phyloP scores from a whole-genome alignment of 2,113 vertebrate species.

The Nyctereutes procyonoides region DNA sequence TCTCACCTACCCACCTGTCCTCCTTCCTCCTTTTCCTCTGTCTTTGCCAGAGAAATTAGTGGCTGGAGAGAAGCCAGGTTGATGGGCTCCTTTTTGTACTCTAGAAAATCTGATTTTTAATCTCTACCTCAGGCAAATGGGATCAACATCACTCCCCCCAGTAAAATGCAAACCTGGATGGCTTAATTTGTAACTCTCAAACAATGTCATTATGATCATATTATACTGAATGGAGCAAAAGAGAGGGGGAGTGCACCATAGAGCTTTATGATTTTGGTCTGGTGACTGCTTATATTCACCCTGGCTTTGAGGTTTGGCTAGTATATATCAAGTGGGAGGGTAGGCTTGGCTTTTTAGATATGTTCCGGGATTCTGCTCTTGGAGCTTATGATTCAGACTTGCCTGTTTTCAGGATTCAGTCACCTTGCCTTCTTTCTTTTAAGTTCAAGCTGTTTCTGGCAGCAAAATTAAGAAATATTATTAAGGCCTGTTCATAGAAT shows the following conservation, averaged over 20 bases:
- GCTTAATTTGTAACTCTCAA: slow-evolving; percentile 45
- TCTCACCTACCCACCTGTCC: background rate
- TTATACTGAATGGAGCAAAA: slow-evolving; percentile 45
- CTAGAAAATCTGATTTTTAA: slow-evolving; percentile 25
- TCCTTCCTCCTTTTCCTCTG: background rate
- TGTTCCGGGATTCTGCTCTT: background rate
- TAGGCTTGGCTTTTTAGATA: slow-evolving; percentile 26
- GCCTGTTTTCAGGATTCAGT: background rate
- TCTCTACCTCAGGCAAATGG: background rate
- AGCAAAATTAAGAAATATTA: slow-evolving; percentile 39
- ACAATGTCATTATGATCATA: slow-evolving; percentile 37
- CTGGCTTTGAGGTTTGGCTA: slow-evolving; percentile 40
- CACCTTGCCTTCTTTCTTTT: background rate
- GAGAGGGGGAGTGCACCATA: background rate
- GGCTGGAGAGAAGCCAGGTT: background rate
- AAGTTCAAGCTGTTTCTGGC: background rate
- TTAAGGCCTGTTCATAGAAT: slow-evolving; percentile 8
- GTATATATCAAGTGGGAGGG: slow-evolving; percentile 31
- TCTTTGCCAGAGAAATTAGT: slow-evolving; percentile 19
- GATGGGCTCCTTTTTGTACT: background rate
- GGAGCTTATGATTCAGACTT: slow-evolving; percentile 42
- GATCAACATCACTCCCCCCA: background rate
- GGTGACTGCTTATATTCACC: slow-evolving; percentile 21
- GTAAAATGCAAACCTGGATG: background rate
- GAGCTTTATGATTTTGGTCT: slow-evolving; percentile 21